Percentiles rank a stretch among this genome's conserved stretches.
phyloP scores from a whole-genome alignment of 2,113 vertebrate genomes.

The Microtus montanus region DNA sequence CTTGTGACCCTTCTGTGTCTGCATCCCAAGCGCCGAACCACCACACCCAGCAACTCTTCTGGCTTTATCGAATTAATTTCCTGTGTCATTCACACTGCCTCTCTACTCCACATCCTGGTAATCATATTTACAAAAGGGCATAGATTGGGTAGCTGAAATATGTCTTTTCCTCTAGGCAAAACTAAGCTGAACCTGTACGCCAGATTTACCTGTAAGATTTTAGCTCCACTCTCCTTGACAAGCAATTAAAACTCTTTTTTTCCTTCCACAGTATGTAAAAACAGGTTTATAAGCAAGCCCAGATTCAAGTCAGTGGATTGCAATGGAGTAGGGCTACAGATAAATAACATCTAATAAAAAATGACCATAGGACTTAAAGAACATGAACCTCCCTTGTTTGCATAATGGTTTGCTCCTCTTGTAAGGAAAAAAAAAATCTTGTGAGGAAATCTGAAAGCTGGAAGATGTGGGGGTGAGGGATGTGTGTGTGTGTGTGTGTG shows the following conservation, averaged over 20 bases:
- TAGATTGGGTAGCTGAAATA: not conserved
- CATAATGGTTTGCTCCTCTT: constrained; percentile 6
- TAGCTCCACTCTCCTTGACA: not conserved
- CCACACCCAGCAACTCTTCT: not conserved
- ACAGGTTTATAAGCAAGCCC: constrained; percentile 33
- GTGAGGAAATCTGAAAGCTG: constrained; percentile 6
- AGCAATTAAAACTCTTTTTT: not conserved
- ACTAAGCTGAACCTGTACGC: not conserved
- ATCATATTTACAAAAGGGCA: not conserved
- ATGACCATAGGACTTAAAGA: not conserved
- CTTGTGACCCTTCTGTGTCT: not conserved
- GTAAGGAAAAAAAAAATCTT: constrained; percentile 26
- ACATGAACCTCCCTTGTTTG: not conserved
- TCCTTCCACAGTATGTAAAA: not conserved
- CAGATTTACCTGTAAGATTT: not conserved
- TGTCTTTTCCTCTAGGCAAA: constrained; percentile 21
- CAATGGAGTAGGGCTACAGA: not conserved
- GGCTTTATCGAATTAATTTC: not conserved
- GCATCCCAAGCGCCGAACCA: not conserved
- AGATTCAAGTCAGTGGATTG: not conserved
- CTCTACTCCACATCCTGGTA: not conserved
- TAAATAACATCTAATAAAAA: not conserved
- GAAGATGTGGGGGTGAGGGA: too few species aligned
- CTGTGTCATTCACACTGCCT: not conserved
- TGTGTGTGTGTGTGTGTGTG: not conserved